Percentiles rank a stretch among this genome's conserved stretches.
These are phyloP conservation scores for Bergia sp. DNA, from an alignment of 92 coral and sea anemone species.

Conservation along the genomic window DNA sequence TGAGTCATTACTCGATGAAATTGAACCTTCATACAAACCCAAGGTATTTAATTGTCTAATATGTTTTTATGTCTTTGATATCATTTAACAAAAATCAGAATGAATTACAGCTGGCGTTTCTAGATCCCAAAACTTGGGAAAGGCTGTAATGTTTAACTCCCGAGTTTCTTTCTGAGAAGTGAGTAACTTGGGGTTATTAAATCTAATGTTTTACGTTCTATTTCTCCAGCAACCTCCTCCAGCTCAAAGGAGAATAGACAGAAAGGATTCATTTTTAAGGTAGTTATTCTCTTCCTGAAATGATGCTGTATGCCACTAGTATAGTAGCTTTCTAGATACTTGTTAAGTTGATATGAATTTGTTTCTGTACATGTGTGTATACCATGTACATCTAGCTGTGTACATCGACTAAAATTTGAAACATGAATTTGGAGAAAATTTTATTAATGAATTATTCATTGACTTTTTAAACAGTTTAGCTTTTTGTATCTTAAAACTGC, in stretches of 20 bases:
- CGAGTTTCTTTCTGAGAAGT: background rate
- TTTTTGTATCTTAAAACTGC: too few species aligned
- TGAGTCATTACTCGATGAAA: slow-evolving; percentile 85
- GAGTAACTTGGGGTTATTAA: background rate
- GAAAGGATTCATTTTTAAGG: slow-evolving; percentile 73
- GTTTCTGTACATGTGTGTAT: too few species aligned
- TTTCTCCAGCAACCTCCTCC: slow-evolving; percentile 64
- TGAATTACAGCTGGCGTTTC: too few species aligned
- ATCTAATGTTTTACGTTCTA: background rate
- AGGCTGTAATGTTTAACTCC: too few species aligned
- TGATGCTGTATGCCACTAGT: too few species aligned
- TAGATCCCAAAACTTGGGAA: too few species aligned
- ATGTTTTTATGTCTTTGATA: background rate
- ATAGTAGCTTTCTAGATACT: background rate
- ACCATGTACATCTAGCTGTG: too few species aligned
- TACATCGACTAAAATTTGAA: too few species aligned
- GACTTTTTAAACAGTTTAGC: too few species aligned
- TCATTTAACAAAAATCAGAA: too few species aligned
- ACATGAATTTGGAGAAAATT: too few species aligned
- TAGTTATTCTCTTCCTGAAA: slow-evolving; percentile 19
- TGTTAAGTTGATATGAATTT: background rate
- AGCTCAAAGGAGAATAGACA: slow-evolving; percentile 69
- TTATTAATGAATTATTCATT: too few species aligned
- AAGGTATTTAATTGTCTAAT: slow-evolving; percentile 1
- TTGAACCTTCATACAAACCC: slow-evolving; percentile 55